phyloP scores from a whole-genome alignment of 2,797 vertebrate species.

The Takifugu ocellatus region DNA sequence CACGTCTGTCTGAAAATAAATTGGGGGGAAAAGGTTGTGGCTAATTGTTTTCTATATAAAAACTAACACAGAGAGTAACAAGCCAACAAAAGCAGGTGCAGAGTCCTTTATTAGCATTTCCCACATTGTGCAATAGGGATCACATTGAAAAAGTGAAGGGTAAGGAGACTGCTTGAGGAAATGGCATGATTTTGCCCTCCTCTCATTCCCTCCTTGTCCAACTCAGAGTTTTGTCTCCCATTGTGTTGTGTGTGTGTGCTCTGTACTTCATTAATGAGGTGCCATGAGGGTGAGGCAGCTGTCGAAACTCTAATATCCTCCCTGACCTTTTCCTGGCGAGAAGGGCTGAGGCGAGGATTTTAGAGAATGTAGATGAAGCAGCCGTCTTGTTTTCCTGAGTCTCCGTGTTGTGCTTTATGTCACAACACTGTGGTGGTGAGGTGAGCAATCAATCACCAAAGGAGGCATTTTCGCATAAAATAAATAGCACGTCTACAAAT shows the following conservation, averaged over 20 bases:
- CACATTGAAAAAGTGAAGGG: constrained; percentile 24
- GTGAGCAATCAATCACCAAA: too few relatives aligned
- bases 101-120: constrained; percentile 48
- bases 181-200: constrained; percentile 28
- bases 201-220: constrained; percentile 46
- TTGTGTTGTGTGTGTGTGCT: constrained; percentile 40
- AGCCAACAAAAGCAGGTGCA: constrained; percentile 15
- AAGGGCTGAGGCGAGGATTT: constrained; percentile 27
- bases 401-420: constrained; percentile 13
- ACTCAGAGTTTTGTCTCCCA: constrained; percentile 31
- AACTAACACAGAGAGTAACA: constrained; percentile 43
- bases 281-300: constrained; percentile 65
- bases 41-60: constrained; percentile 3
- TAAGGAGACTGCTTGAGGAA: constrained; percentile 28
- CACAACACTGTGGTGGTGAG: too few relatives aligned
- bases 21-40: constrained; percentile 22
- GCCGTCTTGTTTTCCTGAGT: constrained; percentile 6
- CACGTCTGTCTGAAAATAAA: constrained; percentile 36
- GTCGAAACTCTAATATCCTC: constrained; percentile 66
- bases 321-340: constrained; percentile 61
- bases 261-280: constrained; percentile 61
- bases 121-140: constrained; percentile 2
- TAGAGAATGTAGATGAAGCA: constrained; percentile 10
- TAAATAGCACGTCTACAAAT: too few relatives aligned
- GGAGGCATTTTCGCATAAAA: too few relatives aligned